Evolutionary conservation across 2,113 vertebrate species (phyloP).

Genomic region (Lepus europaeus): DNA sequence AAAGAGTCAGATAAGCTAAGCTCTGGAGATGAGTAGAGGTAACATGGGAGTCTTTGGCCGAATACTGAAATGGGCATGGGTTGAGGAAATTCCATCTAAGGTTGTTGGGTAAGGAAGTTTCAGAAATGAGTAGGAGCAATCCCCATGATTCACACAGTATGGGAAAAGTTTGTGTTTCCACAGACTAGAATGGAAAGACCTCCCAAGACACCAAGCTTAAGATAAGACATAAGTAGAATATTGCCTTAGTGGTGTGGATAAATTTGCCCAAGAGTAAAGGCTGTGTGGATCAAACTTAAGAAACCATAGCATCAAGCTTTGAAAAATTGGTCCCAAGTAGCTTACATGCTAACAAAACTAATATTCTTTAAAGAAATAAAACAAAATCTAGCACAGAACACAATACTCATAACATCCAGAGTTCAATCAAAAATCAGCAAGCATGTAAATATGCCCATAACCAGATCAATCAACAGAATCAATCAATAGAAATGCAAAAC

Average conservation of each 20-base stretch:
- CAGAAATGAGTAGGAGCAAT: not conserved
- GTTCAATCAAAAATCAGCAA: conserved; percentile 8
- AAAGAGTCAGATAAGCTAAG: not conserved
- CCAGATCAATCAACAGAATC: not conserved
- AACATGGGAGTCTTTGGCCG: not conserved
- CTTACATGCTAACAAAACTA: not conserved
- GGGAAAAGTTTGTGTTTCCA: not conserved
- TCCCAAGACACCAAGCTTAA: not conserved
- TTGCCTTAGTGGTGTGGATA: not conserved
- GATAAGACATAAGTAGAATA: not conserved
- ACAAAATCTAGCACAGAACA: not conserved
- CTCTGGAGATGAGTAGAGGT: not conserved
- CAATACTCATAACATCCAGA: not conserved
- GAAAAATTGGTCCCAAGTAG: not conserved
- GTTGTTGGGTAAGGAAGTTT: not conserved
- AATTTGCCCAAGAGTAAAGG: not conserved
- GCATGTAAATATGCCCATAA: not conserved
- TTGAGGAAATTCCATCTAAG: not conserved
- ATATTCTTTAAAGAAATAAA: conserved; percentile 27
- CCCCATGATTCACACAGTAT: not conserved
- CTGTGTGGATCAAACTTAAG: not conserved
- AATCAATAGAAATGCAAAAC: not conserved
- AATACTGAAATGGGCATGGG: too few relatives aligned
- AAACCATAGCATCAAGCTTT: not conserved
- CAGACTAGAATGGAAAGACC: not conserved